These are phyloP conservation scores for Biston betularia DNA, from an alignment of 2,888 invertebrate species.

Conservation along the genomic window DNA sequence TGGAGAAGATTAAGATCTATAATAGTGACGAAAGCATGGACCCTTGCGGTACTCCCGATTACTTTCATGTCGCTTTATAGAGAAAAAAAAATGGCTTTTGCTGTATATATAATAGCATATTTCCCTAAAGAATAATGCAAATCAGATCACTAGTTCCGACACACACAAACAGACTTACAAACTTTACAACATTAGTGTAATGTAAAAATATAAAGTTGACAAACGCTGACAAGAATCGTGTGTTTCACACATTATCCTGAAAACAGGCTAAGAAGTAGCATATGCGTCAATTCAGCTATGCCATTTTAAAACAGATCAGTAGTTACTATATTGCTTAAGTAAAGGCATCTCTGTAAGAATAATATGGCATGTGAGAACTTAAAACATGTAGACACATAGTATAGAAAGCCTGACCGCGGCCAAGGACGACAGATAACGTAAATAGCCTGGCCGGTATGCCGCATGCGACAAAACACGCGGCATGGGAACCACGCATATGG, in stretches of 20 bases:
- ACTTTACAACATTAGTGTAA: no score
- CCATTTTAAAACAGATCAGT: no score
- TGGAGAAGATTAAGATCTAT: conserved; percentile 20
- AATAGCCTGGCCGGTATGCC: conserved; percentile 34
- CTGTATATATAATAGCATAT: no score
- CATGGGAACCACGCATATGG: conserved; percentile 28
- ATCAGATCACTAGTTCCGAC: no score
- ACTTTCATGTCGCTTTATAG: background rate
- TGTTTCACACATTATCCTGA: no score
- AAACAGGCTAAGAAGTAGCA: no score
- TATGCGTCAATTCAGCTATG: no score
- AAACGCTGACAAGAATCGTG: no score
- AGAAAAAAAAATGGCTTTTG: background rate
- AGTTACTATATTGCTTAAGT: no score
- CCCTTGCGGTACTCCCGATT: conserved; percentile 24
- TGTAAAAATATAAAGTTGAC: no score
- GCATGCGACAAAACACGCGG: conserved; percentile 36
- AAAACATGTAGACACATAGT: conserved; percentile 6
- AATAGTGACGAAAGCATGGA: conserved; percentile 21
- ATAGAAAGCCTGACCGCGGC: conserved; percentile 22
- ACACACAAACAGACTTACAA: no score
- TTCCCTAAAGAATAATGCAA: no score
- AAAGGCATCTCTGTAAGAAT: background rate
- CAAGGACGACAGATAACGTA: conserved; percentile 39
- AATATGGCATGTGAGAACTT: background rate